Evolutionary conservation across 2,113 vertebrate species (phyloP).

Genomic region (Heterocephalus glaber): DNA sequence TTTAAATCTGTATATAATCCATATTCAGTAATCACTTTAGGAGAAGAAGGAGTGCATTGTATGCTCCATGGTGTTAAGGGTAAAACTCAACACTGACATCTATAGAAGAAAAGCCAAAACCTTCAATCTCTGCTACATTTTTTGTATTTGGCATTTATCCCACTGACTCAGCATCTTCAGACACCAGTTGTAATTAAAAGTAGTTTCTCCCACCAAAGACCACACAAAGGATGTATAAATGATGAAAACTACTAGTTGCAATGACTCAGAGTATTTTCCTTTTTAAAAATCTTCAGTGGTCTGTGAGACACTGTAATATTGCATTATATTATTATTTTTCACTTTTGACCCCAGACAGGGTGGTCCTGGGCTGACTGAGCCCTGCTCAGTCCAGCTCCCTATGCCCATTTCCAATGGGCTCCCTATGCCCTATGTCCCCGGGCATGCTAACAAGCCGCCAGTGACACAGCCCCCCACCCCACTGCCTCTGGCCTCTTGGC

Average conservation of each 20-base stretch:
- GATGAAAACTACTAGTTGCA: neutral
- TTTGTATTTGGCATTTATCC: neutral
- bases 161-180: neutral
- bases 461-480: too few relatives aligned
- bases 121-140: neutral
- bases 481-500: too few relatives aligned
- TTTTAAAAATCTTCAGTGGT: neutral
- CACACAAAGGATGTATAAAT: neutral
- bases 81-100: neutral
- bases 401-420: too few relatives aligned
- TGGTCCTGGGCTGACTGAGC: too few relatives aligned
- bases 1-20: neutral
- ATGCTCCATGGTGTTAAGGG: neutral
- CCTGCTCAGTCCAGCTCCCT: too few relatives aligned
- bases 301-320: neutral
- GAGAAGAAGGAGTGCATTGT: rapidly evolving
- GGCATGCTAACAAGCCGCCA: too few relatives aligned
- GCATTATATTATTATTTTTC: neutral
- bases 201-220: neutral
- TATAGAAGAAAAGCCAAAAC: neutral
- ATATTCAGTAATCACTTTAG: neutral
- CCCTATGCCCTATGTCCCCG: too few relatives aligned
- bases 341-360: too few relatives aligned
- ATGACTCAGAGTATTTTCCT: neutral
- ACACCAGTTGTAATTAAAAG: neutral